Evolutionary conservation across 2,888 invertebrate genomes (phyloP), one percentile per base, ranked within the genome.

Genomic region (Gerris lacustris): DNA sequence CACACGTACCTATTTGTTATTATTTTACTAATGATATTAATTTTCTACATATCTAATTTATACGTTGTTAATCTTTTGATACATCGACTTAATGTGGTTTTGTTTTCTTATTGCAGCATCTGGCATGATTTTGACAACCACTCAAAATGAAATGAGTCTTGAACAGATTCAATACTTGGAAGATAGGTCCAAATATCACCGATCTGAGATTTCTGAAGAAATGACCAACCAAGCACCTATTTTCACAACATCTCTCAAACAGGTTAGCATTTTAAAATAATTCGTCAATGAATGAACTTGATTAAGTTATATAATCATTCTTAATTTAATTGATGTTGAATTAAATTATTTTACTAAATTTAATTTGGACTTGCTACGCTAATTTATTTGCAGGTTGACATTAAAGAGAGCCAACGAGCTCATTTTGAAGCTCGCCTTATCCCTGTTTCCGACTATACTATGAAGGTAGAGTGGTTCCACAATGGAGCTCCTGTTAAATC

Each of bases 391-490:
- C 15, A 55, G 55, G 86, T 94, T 71, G 92, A 94, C 78, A 92
- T 96, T 76, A 92, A 92, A 80, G 96, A 96, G 83, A 94, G 95
- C 0, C 94, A 96, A 81, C 85, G 94, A 72, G 94, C 95, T 69
- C 96, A 96, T 79, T 94, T 96, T 78, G 96, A 96, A 81, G 94
- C 94, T 76, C 88, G 95, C 69, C 82, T 96, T 72, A 96, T 96
- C 77, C 96, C 96, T 6, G 94, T 95, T 17, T 95, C 94, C 7
- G 96, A 96, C 81, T 84, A 92, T 1, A 91, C 92, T 4, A 89
- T 96, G 89, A 92, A 91, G 80, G 94, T 96, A 0, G 94, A 95
- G 81, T 96, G 96, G 96, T 94, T 91, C 82, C 92, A 94, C 78
- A 95, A 96, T 79, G 93, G 92, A 77, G 85, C 86, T 75, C 92